Conservation (phyloP, 2,797 vertebrate genomes). For the Pseudochirops cupreus region DNA sequence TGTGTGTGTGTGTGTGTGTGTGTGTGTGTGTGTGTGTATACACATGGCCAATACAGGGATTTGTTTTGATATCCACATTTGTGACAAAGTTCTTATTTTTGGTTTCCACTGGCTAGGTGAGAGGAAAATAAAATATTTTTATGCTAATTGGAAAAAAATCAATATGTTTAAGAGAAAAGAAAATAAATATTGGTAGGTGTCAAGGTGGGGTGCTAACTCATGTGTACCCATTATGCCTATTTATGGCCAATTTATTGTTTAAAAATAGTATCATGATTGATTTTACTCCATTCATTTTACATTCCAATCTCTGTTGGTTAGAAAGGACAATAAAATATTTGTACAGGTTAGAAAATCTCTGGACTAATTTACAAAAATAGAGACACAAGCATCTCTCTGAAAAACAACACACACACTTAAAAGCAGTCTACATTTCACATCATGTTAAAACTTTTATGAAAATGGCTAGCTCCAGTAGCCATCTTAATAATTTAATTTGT, state of each 20-base stretch:
- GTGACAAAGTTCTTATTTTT: not conserved
- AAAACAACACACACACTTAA: slow-evolving; percentile 34
- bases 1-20: too few relatives aligned
- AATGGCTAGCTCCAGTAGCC: not conserved
- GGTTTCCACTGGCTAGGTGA: not conserved
- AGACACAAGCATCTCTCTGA: not conserved
- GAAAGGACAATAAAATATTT: slow-evolving; percentile 21
- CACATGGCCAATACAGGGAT: not conserved
- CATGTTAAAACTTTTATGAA: slow-evolving; percentile 15
- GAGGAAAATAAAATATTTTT: not conserved
- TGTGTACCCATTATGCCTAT: slow-evolving; percentile 18
- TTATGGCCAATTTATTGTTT: slow-evolving; percentile 11
- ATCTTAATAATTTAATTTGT: slow-evolving; percentile 22
- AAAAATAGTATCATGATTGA: slow-evolving; percentile 20
- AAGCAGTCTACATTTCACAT: not conserved
- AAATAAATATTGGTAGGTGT: not conserved
- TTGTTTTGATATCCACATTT: not conserved
- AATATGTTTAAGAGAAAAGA: not conserved
- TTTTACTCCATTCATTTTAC: slow-evolving; percentile 11
- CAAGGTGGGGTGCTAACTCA: not conserved
- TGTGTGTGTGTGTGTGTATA: not conserved
- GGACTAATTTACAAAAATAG: slow-evolving; percentile 53
- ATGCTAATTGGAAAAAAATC: not conserved
- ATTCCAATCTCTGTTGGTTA: slow-evolving; percentile 27
- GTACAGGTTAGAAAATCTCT: slow-evolving; percentile 17